Evolutionary conservation across 2,888 invertebrate genomes (phyloP).

Genomic region (Apocheima hispidaria): DNA sequence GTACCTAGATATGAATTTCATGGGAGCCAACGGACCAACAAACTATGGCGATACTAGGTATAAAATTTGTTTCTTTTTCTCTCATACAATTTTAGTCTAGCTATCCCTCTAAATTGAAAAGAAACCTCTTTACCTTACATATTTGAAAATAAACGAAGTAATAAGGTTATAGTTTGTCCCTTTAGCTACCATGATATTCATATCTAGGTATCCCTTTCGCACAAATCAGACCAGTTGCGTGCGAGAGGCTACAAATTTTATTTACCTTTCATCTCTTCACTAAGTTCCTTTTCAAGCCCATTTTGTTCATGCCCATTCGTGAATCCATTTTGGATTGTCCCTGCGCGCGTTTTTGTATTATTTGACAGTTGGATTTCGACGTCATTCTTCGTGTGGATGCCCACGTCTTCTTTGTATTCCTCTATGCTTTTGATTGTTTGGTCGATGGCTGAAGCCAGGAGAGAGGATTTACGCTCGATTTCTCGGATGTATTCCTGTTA

Average conservation of each 20-base stretch:
- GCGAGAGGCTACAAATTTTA: neutral
- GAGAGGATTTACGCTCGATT: conserved; percentile 73
- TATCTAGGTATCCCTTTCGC: too few relatives aligned
- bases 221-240: too few relatives aligned
- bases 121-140: too few relatives aligned
- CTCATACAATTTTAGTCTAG: too few relatives aligned
- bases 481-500: conserved; percentile 76
- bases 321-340: neutral
- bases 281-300: conserved; percentile 6
- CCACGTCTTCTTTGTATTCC: conserved; percentile 78
- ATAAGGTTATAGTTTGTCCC: too few relatives aligned
- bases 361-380: conserved; percentile 10
- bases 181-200: too few relatives aligned
- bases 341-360: neutral
- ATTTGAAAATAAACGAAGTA: too few relatives aligned
- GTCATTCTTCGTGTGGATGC: conserved; percentile 53
- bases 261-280: neutral
- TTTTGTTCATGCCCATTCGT: conserved; percentile 11
- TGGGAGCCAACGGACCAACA: too few relatives aligned
- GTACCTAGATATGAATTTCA: too few relatives aligned
- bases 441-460: conserved; percentile 77
- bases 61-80: too few relatives aligned
- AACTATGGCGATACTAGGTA: too few relatives aligned
- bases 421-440: conserved; percentile 77
- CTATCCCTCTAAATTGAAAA: too few relatives aligned